A percentile compares a stretch with the other conserved stretches of the same genome.
Conservation (phyloP, 1,140 invertebrate species). For the Drosophila setifemur region DNA sequence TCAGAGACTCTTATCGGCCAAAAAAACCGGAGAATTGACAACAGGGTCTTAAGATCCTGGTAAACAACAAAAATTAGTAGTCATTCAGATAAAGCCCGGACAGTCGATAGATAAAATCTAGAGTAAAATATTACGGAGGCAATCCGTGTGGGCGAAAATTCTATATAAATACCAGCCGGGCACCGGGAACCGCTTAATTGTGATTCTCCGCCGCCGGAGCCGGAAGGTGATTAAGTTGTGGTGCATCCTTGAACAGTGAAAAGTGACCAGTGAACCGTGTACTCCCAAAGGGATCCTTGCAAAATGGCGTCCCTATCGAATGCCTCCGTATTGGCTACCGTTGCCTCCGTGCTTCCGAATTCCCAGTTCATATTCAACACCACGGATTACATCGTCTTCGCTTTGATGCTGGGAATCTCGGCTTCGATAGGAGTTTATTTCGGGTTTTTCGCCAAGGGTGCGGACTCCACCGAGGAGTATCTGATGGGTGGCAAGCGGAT, state of each 20-base stretch:
- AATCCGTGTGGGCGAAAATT: background rate
- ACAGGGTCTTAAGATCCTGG: conserved; percentile 5
- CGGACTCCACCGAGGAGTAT: conserved; percentile 85
- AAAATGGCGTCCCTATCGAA: conserved; percentile 55
- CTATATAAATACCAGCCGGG: conserved; percentile 27
- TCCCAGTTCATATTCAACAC: conserved; percentile 82
- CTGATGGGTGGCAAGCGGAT: conserved; percentile 86
- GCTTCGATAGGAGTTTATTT: conserved; percentile 87
- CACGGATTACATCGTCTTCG: conserved; percentile 85
- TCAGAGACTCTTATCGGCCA: background rate
- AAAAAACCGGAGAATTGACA: background rate
- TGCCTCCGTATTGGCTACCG: conserved; percentile 15
- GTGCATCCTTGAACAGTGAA: background rate
- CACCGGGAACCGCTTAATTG: conserved; percentile 1
- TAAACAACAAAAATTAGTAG: background rate
- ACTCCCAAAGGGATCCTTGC: too few species aligned
- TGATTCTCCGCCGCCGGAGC: conserved; percentile 11
- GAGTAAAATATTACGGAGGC: background rate
- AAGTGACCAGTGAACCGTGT: conserved; percentile 86
- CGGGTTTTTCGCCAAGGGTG: conserved; percentile 79
- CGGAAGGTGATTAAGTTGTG: conserved; percentile 1
- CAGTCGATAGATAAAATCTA: conserved; percentile 31
- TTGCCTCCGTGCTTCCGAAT: background rate
- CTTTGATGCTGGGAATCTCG: conserved; percentile 85
- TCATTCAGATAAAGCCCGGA: conserved; percentile 20